phyloP scores from a whole-genome alignment of 1,140 invertebrate genomes.

The Copidosoma floridanum region DNA sequence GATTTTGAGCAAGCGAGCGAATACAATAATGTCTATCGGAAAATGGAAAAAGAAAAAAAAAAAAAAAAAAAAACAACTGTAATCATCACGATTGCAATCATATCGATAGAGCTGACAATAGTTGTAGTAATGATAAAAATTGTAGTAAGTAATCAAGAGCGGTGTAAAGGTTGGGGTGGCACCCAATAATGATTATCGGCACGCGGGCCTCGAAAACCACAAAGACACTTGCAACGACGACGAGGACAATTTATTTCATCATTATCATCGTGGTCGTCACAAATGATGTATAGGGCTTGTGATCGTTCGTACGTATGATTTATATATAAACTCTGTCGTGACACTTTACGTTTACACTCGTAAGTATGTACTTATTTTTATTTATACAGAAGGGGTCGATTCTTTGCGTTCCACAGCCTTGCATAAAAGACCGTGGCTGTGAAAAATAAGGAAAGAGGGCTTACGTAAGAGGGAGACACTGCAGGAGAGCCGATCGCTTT shows the following conservation, averaged over 20 bases:
- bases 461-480: too few species aligned
- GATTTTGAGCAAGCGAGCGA: constrained; percentile 37
- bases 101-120: constrained; percentile 41
- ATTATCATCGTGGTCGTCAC: constrained; percentile 29
- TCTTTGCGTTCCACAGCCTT: constrained; percentile 41
- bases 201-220: constrained; percentile 28
- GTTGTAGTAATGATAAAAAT: too few species aligned
- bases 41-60: too few species aligned
- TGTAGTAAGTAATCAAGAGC: constrained; percentile 41
- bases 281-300: too few species aligned
- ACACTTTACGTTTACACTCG: constrained; percentile 31
- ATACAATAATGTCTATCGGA: too few species aligned
- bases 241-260: constrained; percentile 31
- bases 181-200: constrained; percentile 38
- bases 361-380: constrained; percentile 21
- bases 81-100: constrained; percentile 33
- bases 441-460: too few species aligned
- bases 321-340: constrained; percentile 37
- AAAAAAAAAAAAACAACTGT: too few species aligned
- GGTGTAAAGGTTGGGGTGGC: too few species aligned
- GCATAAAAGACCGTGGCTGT: too few species aligned
- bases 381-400: constrained; percentile 54
- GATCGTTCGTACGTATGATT: constrained; percentile 20
- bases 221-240: constrained; percentile 30
- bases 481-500: constrained; percentile 28